A percentile compares a stretch with the other conserved stretches of the same genome.
Evolutionary conservation across 2,113 vertebrate genomes (phyloP).

Genomic region (Callithrix jacchus): DNA sequence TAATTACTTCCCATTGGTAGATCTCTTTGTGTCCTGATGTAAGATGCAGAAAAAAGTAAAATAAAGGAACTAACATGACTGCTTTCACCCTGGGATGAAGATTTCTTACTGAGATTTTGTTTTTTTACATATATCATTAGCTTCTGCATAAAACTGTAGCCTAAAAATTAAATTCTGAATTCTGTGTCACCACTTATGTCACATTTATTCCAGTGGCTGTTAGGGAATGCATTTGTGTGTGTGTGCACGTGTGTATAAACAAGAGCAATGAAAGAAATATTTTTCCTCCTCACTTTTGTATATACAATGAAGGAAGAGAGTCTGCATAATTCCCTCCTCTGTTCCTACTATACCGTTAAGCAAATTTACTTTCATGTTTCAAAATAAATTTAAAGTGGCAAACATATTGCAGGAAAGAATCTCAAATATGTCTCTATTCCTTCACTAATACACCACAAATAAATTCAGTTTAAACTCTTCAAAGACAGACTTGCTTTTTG

Average conservation of each 20-base stretch:
- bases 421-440: neutral
- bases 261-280: neutral
- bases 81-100: slow-evolving; percentile 63
- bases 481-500: slow-evolving; percentile 48
- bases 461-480: slow-evolving; percentile 7
- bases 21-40: neutral
- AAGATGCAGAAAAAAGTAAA: slow-evolving; percentile 38
- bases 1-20: slow-evolving; percentile 8
- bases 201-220: neutral
- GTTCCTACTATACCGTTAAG: neutral
- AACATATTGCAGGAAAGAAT: neutral
- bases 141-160: slow-evolving; percentile 32
- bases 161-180: slow-evolving; percentile 15
- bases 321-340: neutral
- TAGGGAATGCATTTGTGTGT: neutral
- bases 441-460: neutral
- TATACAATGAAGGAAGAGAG: neutral
- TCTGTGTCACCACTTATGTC: neutral
- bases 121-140: slow-evolving; percentile 57
- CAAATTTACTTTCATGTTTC: neutral
- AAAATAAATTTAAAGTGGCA: slow-evolving; percentile 14
- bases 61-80: slow-evolving; percentile 46
- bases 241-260: neutral
- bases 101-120: slow-evolving; percentile 54
- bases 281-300: neutral